Evolutionary conservation across 2,113 vertebrate species (phyloP), one percentile per base, ranked within the genome.

Genomic region (Mus musculus): DNA sequence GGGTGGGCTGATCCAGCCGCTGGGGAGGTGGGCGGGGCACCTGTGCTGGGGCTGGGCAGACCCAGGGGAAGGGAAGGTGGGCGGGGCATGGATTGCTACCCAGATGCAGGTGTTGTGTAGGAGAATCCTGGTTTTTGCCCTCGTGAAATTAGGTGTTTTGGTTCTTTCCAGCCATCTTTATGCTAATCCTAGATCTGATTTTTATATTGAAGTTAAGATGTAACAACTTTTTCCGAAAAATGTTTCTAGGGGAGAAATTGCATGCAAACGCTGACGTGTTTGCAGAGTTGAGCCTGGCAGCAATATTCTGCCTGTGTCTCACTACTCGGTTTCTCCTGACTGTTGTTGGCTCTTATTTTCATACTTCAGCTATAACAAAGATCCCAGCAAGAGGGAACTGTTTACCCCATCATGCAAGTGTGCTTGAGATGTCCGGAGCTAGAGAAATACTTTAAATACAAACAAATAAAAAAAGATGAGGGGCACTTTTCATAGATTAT

Each of bases 191-290:
- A 78, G 39, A 28, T 85, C 72, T 80, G 17, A 56, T 67, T 46
- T 92, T 95, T 75, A 75, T 91, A 19, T 86, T 93, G 86, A 84
- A 78, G 73, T 46, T 80, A 87, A n/a, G 16, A 33, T 61, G 20
- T 46, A 63, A 90, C 87, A 80, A 46, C 81, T 5, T 9, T 87
- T n/a, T 73, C 26, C 14, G 7, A 56, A 46, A 75, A 89, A 30
- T 71, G 71, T 88, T 81, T 39, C 12, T 36, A 20, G 13, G 3
- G 76, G 69, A 63, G 52, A 39, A 52, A 42, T 4, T 24, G 42
- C 20, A 8, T 42, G 7, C 13, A 42, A 4, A 54, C 4, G 59
- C 52, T 81, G 36, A 10, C 11, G 2, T 56, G 52, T 90, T 82
- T 84, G 7, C 14, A 20, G 46, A 71, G 1, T 10, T 36, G 59